These are phyloP conservation scores for Troglohyphantes excavatus DNA, from an alignment of 2,888 invertebrate species.

Conservation along the genomic window DNA sequence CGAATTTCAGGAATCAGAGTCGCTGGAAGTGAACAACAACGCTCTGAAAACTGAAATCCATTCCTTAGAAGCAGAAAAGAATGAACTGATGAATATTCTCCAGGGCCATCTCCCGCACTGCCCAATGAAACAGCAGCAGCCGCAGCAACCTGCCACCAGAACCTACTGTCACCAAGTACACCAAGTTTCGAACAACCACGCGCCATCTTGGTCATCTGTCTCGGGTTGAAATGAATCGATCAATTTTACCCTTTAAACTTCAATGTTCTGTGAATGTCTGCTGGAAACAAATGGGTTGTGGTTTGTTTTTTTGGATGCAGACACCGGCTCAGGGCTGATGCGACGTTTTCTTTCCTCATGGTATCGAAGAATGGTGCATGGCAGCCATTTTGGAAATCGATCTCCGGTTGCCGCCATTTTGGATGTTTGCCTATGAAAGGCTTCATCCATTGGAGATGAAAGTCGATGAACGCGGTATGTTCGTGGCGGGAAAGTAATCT, in stretches of 20 bases:
- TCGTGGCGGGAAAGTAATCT: neutral
- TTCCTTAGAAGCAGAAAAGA: constrained; percentile 62
- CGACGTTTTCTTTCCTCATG: constrained; percentile 62
- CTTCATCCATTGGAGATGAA: constrained; percentile 27
- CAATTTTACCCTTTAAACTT: constrained; percentile 24
- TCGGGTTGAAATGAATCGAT: constrained; percentile 47
- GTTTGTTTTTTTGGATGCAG: constrained; percentile 78
- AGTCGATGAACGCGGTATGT: neutral
- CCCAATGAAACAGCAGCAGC: constrained; percentile 30
- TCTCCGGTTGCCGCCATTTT: neutral
- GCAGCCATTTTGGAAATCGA: constrained; percentile 21
- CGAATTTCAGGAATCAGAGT: constrained; percentile 66
- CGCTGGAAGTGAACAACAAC: constrained; percentile 68
- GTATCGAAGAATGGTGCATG: constrained; percentile 39
- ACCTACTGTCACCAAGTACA: constrained; percentile 13
- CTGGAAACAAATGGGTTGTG: constrained; percentile 76
- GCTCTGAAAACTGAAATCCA: constrained; percentile 73
- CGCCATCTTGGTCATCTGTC: constrained; percentile 63
- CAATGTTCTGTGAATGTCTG: constrained; percentile 75
- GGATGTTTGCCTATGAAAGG: constrained; percentile 67
- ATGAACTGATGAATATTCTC: constrained; percentile 70
- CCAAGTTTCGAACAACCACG: constrained; percentile 15
- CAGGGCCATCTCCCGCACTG: constrained; percentile 74
- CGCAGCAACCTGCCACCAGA: neutral
- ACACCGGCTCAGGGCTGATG: constrained; percentile 79